These are phyloP conservation scores for Atrichornis clamosus DNA, from an alignment of 2,113 vertebrate genomes.

Conservation along the genomic window DNA sequence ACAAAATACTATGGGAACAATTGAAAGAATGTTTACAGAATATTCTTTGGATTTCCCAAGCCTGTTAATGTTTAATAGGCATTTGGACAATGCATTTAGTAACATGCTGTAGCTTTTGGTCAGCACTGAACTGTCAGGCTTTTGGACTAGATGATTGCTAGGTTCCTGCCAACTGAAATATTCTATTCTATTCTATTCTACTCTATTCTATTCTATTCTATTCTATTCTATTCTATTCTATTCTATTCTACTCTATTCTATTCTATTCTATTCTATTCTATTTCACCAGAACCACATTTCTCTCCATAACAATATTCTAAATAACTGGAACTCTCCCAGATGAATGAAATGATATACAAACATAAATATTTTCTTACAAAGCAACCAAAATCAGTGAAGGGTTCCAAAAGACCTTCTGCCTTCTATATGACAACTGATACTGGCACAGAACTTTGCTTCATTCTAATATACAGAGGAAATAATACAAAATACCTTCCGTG, in stretches of 20 bases:
- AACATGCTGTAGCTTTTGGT: neutral
- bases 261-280: too few relatives aligned
- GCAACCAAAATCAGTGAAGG: neutral
- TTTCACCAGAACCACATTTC: neutral
- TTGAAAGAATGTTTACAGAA: neutral
- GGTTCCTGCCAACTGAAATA: neutral
- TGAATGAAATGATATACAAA: neutral
- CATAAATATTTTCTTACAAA: neutral
- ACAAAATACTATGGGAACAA: neutral
- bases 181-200: too few relatives aligned
- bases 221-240: neutral
- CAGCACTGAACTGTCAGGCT: neutral
- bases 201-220: too few relatives aligned
- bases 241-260: neutral
- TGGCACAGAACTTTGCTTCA: neutral
- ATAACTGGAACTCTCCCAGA: neutral
- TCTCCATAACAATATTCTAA: neutral
- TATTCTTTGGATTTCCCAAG: neutral
- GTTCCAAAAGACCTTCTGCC: neutral
- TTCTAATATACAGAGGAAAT: neutral
- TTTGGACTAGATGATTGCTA: neutral
- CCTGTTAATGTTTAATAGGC: neutral
- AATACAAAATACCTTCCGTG: neutral
- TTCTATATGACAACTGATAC: neutral
- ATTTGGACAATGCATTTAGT: neutral